Conservation (phyloP, 2,888 invertebrate species). For the Dryobota labecula region DNA sequence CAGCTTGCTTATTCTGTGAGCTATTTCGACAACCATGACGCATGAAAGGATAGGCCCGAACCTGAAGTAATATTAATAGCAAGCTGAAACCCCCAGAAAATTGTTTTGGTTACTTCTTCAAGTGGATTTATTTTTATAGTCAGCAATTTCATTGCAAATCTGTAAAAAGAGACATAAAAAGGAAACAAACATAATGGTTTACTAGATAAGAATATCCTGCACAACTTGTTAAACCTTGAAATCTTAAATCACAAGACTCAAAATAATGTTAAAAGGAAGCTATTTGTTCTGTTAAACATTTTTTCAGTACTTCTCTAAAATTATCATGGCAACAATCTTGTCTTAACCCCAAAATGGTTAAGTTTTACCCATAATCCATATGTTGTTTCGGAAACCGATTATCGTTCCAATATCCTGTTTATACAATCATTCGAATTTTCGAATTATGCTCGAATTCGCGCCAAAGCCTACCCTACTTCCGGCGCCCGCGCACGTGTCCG, state of each 20-base stretch:
- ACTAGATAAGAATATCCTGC: conserved; percentile 24
- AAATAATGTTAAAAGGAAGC: conserved; percentile 54
- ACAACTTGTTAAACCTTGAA: conserved; percentile 22
- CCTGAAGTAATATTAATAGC: not conserved
- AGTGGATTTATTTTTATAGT: not conserved
- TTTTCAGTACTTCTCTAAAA: conserved; percentile 54
- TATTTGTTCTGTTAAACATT: conserved; percentile 50
- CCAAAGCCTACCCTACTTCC: conserved; percentile 87
- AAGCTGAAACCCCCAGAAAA: not conserved
- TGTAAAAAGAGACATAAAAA: not conserved
- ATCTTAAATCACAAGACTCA: conserved; percentile 41
- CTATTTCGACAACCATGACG: too few relatives aligned
- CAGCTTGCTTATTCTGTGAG: too few relatives aligned
- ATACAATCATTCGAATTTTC: conserved; percentile 79
- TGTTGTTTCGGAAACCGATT: conserved; percentile 83
- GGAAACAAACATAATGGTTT: not conserved
- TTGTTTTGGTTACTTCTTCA: not conserved
- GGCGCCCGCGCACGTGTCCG: conserved; percentile 81
- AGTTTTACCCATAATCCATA: conserved; percentile 81
- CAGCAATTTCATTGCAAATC: not conserved
- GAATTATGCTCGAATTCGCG: conserved; percentile 86
- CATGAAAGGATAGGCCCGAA: too few relatives aligned
- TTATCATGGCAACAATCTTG: conserved; percentile 56
- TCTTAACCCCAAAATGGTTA: conserved; percentile 60
- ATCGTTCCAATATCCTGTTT: conserved; percentile 88